Conservation (phyloP, 1,140 invertebrate species). For the Papilio polytes region DNA sequence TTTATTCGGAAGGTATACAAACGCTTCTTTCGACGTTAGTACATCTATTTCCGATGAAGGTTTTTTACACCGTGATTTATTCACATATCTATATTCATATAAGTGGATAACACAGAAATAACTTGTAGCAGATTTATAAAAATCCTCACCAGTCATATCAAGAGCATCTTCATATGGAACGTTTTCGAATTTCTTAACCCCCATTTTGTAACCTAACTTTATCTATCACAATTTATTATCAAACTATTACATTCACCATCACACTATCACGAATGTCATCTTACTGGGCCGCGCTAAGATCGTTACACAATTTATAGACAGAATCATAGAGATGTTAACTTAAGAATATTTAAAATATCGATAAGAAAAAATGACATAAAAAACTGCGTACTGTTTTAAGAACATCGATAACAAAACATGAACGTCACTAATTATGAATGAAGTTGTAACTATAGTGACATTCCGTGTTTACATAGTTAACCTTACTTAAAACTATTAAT, state of each 20-base stretch:
- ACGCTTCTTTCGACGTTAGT: too few species aligned
- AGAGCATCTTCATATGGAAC: constrained; percentile 27
- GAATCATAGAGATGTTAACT: not conserved
- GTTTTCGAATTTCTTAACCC: not conserved
- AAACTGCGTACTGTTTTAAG: not conserved
- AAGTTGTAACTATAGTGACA: not conserved
- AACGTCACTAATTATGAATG: not conserved
- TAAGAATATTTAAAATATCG: not conserved
- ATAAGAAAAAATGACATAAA: not conserved
- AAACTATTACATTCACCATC: not conserved
- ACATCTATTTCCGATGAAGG: too few species aligned
- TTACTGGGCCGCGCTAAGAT: not conserved
- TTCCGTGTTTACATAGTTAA: not conserved
- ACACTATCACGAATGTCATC: not conserved
- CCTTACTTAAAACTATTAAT: too few species aligned
- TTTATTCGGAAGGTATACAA: too few species aligned
- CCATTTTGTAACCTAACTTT: not conserved
- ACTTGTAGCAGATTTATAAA: not conserved
- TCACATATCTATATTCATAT: too few species aligned
- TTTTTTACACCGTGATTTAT: too few species aligned
- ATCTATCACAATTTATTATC: not conserved
- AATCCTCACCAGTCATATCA: constrained; percentile 43
- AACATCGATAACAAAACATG: not conserved
- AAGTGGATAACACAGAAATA: too few species aligned
- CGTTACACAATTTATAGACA: not conserved